These are phyloP conservation scores for Neodiprion lecontei DNA, from an alignment of 1,140 invertebrate genomes.

Conservation along the genomic window DNA sequence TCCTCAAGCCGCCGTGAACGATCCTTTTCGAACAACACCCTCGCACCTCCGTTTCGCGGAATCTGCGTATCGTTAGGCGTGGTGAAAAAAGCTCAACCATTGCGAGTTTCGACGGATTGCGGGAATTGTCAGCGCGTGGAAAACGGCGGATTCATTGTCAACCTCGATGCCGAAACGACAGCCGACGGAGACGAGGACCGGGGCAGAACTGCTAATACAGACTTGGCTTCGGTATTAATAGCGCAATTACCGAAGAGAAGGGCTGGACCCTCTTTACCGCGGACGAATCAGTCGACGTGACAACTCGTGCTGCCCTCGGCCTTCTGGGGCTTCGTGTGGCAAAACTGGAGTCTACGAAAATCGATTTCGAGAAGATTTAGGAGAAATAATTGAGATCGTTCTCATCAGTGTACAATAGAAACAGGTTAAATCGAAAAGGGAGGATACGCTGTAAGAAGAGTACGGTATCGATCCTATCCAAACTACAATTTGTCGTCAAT, in stretches of 20 bases:
- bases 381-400: too few relatives aligned
- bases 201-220: not conserved
- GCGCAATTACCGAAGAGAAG: not conserved
- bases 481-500: too few relatives aligned
- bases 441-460: too few relatives aligned
- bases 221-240: not conserved
- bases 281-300: not conserved
- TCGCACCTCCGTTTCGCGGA: not conserved
- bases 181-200: not conserved
- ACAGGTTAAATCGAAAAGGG: too few relatives aligned
- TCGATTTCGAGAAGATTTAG: too few relatives aligned
- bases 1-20: not conserved
- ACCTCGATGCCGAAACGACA: not conserved
- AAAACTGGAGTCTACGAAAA: too few relatives aligned
- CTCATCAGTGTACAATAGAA: too few relatives aligned
- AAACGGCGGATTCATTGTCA: not conserved
- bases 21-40: not conserved
- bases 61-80: not conserved
- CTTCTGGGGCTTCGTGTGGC: not conserved
- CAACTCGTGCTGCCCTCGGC: not conserved
- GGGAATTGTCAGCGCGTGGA: not conserved
- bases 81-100: not conserved
- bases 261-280: conserved; percentile 1
- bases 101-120: not conserved
- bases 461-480: too few relatives aligned